A percentile compares a stretch with the other conserved stretches of the same genome.
phyloP scores from a whole-genome alignment of 2,888 invertebrate genomes.

The Cerceris ruficornis region DNA sequence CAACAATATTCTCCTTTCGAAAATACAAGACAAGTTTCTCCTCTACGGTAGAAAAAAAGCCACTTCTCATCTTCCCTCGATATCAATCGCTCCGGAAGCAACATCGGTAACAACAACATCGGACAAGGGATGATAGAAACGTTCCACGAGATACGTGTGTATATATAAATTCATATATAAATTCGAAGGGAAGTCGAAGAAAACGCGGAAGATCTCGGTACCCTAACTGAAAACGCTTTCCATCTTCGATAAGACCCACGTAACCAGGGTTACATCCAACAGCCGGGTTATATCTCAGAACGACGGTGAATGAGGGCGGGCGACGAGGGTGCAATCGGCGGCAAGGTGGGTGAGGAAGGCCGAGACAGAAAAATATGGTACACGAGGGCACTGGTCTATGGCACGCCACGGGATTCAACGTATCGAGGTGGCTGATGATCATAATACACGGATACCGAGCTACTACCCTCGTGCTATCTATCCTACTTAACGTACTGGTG shows the following conservation, averaged over 20 bases:
- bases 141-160: background rate
- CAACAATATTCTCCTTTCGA: no score
- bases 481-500: conserved; percentile 77
- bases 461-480: conserved; percentile 75
- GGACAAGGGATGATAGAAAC: background rate
- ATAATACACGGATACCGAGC: conserved; percentile 75
- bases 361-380: conserved; percentile 72
- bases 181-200: background rate
- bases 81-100: conserved; percentile 1
- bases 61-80: no score
- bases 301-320: conserved; percentile 62
- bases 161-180: background rate
- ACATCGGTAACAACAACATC: background rate
- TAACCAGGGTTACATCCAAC: conserved; percentile 21
- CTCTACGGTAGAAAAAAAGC: no score
- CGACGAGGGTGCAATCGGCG: conserved; percentile 43
- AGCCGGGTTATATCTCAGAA: conserved; percentile 27
- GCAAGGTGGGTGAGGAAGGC: conserved; percentile 50
- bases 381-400: conserved; percentile 75
- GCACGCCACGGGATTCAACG: conserved; percentile 75
- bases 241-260: conserved; percentile 7
- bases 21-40: no score
- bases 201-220: conserved; percentile 1
- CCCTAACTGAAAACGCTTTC: conserved; percentile 12
- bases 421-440: conserved; percentile 74